Evolutionary conservation across 2,888 invertebrate genomes (phyloP), one percentile per base, ranked within the genome.

Genomic region (Actias luna): DNA sequence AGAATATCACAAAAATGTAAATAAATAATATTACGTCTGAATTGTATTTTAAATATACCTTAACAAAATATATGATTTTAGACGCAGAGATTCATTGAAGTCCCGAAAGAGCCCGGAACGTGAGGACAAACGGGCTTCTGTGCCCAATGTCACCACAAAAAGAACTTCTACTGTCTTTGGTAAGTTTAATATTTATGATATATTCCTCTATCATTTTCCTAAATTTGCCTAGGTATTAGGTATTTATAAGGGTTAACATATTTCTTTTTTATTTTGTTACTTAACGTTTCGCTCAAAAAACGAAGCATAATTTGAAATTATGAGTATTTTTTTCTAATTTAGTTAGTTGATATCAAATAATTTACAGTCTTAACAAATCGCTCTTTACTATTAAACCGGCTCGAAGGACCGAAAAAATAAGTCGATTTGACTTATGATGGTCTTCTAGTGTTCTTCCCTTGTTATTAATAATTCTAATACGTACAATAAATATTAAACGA

Each of bases 111-210:
- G 94, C 66, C 94, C 93, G 1, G 94, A 93, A 18, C 88, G 93
- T 0, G 94, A 94, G 50, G 90, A 94, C 63, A 91, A 91, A 71
- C 87, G 89, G 18, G 82, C 92, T 2, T 93, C 94, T 0, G 93
- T 94, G 0, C 87, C 90, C 27, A 93, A 93, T 10, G 94, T 96
- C 3, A 94, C 96, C 0, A 96, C 97, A 0, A 97, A 97, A 77
- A 93, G 97, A 72, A 97, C 97, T 0, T 97, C 97, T 0, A 97
- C 97, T 14, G 97, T 97, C 1, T 97, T 97, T 79, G 97, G 97
- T 95, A 82, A 87, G 81, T 71, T 10, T 50, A 8, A 18, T 42
- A n/a, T 42, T 7, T 39, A 39, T n/a, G 39, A 7, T 5, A 0
- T 3, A 39, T 39, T 39, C 39, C 3, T 1, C 8, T 1, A 33